Percentiles rank a stretch among this genome's conserved stretches.
phyloP scores from a whole-genome alignment of 2,888 invertebrate genomes.

The Alloscopus bannaensis region DNA sequence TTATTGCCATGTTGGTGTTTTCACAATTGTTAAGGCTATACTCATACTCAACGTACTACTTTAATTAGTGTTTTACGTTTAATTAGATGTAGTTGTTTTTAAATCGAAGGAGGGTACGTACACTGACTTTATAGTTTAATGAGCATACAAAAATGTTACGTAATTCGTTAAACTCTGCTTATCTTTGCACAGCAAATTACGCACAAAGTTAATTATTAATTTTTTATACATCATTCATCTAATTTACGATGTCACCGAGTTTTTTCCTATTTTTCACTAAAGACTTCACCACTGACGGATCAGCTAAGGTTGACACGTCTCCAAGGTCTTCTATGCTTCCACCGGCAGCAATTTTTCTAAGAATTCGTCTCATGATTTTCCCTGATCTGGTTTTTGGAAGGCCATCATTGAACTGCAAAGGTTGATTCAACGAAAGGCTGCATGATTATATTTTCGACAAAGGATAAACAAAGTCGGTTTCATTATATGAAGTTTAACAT shows the following conservation, averaged over 20 bases:
- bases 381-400: slow-evolving; percentile 78
- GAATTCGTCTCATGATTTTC: slow-evolving; percentile 78
- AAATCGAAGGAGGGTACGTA: no score
- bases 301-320: slow-evolving; percentile 78
- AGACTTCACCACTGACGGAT: slow-evolving; percentile 76
- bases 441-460: background rate
- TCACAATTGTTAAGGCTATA: no score
- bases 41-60: no score
- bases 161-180: no score
- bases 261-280: slow-evolving; percentile 68
- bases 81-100: no score
- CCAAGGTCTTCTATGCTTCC: slow-evolving; percentile 76
- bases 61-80: no score
- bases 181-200: no score
- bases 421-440: background rate
- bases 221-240: background rate
- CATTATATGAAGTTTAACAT: slow-evolving; percentile 41
- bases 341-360: slow-evolving; percentile 76
- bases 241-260: slow-evolving; percentile 14
- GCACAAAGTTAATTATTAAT: no score
- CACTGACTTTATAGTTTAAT: no score
- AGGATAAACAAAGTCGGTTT: slow-evolving; percentile 20
- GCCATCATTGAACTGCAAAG: slow-evolving; percentile 59
- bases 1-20: no score
- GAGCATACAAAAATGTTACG: no score